Evolutionary conservation across 2,888 invertebrate species (phyloP).

Genomic region (Caenorhabditis panamensis): DNA sequence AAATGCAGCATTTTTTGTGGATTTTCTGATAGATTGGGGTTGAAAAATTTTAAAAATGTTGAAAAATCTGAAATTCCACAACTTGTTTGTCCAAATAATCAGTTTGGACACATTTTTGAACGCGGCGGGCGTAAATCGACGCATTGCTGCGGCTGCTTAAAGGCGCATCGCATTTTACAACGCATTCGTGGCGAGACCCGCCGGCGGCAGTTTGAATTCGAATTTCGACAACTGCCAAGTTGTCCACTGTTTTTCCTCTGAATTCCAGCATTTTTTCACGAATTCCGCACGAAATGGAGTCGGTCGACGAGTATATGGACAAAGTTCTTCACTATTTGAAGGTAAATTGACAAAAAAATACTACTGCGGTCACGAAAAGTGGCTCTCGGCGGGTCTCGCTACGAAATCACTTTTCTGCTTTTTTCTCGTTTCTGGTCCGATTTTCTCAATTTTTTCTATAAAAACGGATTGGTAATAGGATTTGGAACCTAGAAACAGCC

Average conservation of each 20-base stretch:
- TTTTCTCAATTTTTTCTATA: no score
- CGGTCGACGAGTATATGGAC: slow-evolving; percentile 32
- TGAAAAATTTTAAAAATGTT: slow-evolving; percentile 18
- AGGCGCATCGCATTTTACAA: slow-evolving; percentile 35
- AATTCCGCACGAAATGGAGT: slow-evolving; percentile 18
- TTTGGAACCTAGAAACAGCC: no score
- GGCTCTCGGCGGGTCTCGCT: no score
- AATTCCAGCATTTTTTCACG: neutral
- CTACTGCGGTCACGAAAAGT: no score
- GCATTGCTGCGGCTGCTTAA: slow-evolving; percentile 40
- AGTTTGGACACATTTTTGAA: slow-evolving; percentile 49
- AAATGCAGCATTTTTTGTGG: slow-evolving; percentile 10
- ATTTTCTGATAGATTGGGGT: slow-evolving; percentile 5
- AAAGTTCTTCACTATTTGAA: slow-evolving; percentile 6
- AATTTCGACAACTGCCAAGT: neutral
- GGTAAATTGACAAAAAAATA: slow-evolving; percentile 1
- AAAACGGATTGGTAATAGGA: no score
- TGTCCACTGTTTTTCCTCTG: neutral
- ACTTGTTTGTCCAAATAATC: slow-evolving; percentile 34
- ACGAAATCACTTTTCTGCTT: no score
- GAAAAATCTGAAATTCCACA: slow-evolving; percentile 3
- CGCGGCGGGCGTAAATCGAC: slow-evolving; percentile 61
- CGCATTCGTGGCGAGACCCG: slow-evolving; percentile 49
- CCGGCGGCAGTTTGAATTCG: slow-evolving; percentile 46
- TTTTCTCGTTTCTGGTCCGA: no score